A percentile compares a stretch with the other conserved stretches of the same genome.
Conservation (phyloP, 2,113 vertebrate species). For the Psilopogon haemacephalus region DNA sequence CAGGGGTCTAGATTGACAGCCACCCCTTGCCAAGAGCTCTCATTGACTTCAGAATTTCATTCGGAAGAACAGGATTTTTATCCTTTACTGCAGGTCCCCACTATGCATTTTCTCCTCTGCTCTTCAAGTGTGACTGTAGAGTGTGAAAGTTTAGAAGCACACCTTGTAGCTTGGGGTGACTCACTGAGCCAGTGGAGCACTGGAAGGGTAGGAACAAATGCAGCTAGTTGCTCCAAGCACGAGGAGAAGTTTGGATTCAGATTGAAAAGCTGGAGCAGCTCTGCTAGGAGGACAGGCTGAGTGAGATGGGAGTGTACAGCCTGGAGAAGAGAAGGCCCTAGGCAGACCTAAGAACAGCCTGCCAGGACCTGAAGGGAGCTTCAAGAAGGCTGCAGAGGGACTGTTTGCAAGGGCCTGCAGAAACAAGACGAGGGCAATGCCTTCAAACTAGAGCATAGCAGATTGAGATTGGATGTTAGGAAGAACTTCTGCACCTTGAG, state of each 20-base stretch:
- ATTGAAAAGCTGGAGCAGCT: neutral
- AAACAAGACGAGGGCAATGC: no score
- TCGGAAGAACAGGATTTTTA: neutral
- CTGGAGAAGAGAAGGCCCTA: no score
- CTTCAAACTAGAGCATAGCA: no score
- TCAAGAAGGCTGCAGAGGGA: no score
- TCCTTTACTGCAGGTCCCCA: neutral
- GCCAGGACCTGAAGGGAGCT: no score
- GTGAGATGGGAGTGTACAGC: no score
- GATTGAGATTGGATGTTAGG: no score
- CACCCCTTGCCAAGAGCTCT: neutral
- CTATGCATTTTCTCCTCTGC: neutral
- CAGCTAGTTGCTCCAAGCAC: neutral
- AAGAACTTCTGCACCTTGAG: no score
- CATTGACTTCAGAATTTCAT: conserved; percentile 2
- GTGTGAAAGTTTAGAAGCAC: conserved; percentile 1
- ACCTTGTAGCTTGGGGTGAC: neutral
- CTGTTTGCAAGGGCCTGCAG: no score
- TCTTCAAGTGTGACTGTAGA: neutral
- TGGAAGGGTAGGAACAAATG: conserved; percentile 23
- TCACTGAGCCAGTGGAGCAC: neutral
- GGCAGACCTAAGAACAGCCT: no score
- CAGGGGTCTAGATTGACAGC: neutral
- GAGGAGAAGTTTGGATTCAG: neutral
- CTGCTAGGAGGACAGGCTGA: no score